These are phyloP conservation scores for Cephus cinctus DNA, from an alignment of 1,140 invertebrate species.

Conservation along the genomic window DNA sequence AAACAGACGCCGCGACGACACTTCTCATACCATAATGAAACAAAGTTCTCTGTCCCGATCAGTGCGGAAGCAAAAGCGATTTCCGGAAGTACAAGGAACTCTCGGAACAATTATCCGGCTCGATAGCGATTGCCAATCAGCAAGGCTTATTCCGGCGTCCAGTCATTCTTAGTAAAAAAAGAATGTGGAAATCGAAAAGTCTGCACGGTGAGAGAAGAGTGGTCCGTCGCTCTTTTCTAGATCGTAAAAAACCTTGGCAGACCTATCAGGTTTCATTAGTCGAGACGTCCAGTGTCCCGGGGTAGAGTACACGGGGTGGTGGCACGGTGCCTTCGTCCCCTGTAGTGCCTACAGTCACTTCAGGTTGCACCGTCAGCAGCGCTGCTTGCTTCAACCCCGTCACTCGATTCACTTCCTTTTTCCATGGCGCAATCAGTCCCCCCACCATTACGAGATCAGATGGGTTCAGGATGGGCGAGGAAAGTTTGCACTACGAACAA, in stretches of 20 bases:
- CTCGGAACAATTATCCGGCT: too few species aligned
- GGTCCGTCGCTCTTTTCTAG: too few species aligned
- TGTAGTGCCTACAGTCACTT: conserved; percentile 10
- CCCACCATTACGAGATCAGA: conserved; percentile 20
- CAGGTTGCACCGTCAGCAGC: conserved; percentile 14
- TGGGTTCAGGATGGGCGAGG: too few species aligned
- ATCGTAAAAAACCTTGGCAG: conserved; percentile 40
- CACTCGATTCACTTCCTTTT: conserved; percentile 16
- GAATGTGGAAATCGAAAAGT: too few species aligned
- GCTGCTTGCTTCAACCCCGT: conserved; percentile 24
- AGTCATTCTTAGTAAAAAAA: too few species aligned
- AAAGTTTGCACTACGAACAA: too few species aligned
- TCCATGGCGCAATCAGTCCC: conserved; percentile 1
- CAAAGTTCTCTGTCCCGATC: too few species aligned
- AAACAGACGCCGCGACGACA: too few species aligned
- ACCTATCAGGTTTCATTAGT: conserved; percentile 36
- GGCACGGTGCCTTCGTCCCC: background rate
- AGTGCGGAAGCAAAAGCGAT: conserved; percentile 17
- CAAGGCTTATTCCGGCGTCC: conserved; percentile 34
- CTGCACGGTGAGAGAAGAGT: too few species aligned
- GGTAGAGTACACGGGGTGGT: background rate
- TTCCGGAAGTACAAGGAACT: too few species aligned
- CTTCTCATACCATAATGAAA: too few species aligned
- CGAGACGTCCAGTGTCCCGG: too few species aligned
- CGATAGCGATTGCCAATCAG: conserved; percentile 38